Conservation (phyloP, 2,888 invertebrate species). For the Empis livida region DNA sequence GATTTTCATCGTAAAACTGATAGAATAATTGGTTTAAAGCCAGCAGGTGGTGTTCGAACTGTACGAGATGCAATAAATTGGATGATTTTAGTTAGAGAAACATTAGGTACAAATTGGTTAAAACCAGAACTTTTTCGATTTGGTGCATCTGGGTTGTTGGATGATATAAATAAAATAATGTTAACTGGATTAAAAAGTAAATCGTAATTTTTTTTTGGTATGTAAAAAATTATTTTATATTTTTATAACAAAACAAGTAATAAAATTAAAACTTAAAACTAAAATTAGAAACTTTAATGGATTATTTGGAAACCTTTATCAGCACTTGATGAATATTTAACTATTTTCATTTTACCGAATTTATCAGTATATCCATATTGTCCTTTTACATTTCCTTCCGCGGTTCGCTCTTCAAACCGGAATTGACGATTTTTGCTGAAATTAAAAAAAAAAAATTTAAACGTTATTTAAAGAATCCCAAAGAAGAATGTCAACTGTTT, state of each 20-base stretch:
- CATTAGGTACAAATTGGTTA: slow-evolving; percentile 81
- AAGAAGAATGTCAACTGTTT: too few relatives aligned
- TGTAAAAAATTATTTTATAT: background rate
- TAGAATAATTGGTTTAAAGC: slow-evolving; percentile 83
- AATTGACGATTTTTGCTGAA: slow-evolving; percentile 67
- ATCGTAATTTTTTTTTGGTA: too few relatives aligned
- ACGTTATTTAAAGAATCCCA: slow-evolving; percentile 1
- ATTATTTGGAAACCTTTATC: slow-evolving; percentile 54
- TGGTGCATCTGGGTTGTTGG: slow-evolving; percentile 85
- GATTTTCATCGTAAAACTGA: slow-evolving; percentile 60
- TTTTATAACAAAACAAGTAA: background rate
- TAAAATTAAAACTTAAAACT: background rate
- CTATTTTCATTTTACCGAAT: slow-evolving; percentile 58
- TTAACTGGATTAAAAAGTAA: too few relatives aligned
- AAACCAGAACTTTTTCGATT: slow-evolving; percentile 71
- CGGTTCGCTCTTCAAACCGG: slow-evolving; percentile 64
- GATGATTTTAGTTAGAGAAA: slow-evolving; percentile 69
- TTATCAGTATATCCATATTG: slow-evolving; percentile 72
- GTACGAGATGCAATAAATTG: slow-evolving; percentile 75
- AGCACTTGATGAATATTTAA: slow-evolving; percentile 63
- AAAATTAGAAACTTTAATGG: background rate
- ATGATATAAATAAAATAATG: slow-evolving; percentile 49
- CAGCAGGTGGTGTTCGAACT: slow-evolving; percentile 91
- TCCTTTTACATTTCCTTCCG: slow-evolving; percentile 61
- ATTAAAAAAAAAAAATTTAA: slow-evolving; percentile 15